Evolutionary conservation across 23 tunicate genomes (phyloP), one percentile per base, ranked within the genome.

Genomic region (Corella eumyota): DNA sequence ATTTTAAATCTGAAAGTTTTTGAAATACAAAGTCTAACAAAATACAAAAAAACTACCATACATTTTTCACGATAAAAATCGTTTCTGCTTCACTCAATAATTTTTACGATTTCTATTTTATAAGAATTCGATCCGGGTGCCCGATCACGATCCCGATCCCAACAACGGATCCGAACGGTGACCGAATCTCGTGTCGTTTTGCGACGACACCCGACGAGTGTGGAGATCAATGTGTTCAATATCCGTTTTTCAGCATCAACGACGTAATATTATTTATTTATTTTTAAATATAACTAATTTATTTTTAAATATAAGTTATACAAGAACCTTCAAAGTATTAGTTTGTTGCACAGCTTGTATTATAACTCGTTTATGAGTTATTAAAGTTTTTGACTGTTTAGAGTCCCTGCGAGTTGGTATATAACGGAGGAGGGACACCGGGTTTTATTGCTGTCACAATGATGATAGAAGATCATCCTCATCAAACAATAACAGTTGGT

Each of bases 91-190:
- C n/a, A n/a, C n/a, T n/a, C n/a, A n/a, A n/a, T n/a, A n/a, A n/a
- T n/a, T n/a, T n/a, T n/a, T n/a, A n/a, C n/a, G n/a, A n/a, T n/a
- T n/a, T n/a, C n/a, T n/a, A n/a, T n/a, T n/a, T n/a, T n/a, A n/a
- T n/a, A n/a, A 86, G 95, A 45, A 53, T 86, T 63, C 95, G 77
- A 48, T 65, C 61, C 17, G 95, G 86, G 7, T 86, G 95, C 57
- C 95, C 95, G 23, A 32, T 6, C 21, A 57, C 70, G 19, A 37
- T 86, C 2, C 50, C 71, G 25, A 45, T 86, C 1, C 72, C 79
- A 40, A 60, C 69, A 21, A 49, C 77, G 6, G 95, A 86, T 55
- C 67, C 73, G 2, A 80, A 86, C 50, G 75, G 50, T 15, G 86
- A 86, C 44, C 79, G 65, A 30, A 65, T 78, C 2, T 30, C 36